Conservation (phyloP, 2,888 invertebrate genomes). For the Thereva unica region DNA sequence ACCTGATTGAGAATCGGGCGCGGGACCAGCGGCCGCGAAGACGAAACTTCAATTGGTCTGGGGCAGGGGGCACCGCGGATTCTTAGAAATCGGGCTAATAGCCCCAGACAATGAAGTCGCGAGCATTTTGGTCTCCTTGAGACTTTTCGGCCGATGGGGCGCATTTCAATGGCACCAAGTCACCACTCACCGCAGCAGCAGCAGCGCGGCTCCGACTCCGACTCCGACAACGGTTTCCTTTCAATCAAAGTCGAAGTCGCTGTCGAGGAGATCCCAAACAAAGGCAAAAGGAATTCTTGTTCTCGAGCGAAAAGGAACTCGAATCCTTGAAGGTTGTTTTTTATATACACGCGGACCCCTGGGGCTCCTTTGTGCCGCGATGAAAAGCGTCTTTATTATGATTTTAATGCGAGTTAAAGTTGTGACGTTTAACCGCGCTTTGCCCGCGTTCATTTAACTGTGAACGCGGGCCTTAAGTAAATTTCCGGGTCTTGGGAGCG, state of each 20-base stretch:
- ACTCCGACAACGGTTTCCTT: slow-evolving; percentile 15
- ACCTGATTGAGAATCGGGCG: slow-evolving; percentile 4
- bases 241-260: slow-evolving; percentile 9
- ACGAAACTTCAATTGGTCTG: slow-evolving; percentile 15
- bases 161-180: not conserved
- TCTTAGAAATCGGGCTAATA: slow-evolving; percentile 30
- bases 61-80: slow-evolving; percentile 1
- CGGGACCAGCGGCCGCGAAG: not conserved
- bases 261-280: too few relatives aligned
- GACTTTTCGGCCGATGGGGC: slow-evolving; percentile 1
- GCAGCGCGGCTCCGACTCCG: not conserved
- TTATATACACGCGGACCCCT: too few relatives aligned
- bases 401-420: too few relatives aligned
- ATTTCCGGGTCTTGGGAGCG: too few relatives aligned
- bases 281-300: too few relatives aligned
- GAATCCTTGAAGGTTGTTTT: too few relatives aligned
- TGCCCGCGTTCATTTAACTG: too few relatives aligned
- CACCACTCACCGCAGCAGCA: slow-evolving; percentile 1
- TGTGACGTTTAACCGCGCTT: too few relatives aligned
- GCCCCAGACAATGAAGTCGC: slow-evolving; percentile 2
- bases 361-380: too few relatives aligned
- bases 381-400: too few relatives aligned
- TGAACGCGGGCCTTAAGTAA: too few relatives aligned
- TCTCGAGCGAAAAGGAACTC: too few relatives aligned
- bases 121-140: slow-evolving; percentile 1